phyloP scores from a whole-genome alignment of 2,888 invertebrate genomes.

The Elmis aenea region DNA sequence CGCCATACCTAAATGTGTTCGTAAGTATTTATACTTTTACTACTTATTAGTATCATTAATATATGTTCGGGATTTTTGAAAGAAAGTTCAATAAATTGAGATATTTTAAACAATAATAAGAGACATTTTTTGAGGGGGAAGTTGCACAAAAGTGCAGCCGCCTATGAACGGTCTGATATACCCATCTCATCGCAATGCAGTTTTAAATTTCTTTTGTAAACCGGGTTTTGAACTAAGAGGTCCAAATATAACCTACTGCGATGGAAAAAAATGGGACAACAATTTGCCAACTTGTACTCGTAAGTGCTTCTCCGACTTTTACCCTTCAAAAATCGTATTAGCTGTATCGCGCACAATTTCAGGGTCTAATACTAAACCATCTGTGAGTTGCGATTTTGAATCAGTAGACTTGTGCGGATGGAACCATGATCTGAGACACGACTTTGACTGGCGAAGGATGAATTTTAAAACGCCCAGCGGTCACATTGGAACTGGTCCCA shows the following conservation, averaged over 20 bases:
- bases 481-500: slow-evolving; percentile 66
- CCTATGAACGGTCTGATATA: slow-evolving; percentile 54
- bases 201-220: slow-evolving; percentile 61
- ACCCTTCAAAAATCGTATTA: neutral
- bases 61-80: too few species aligned
- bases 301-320: slow-evolving; percentile 41
- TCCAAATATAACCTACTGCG: slow-evolving; percentile 60
- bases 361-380: slow-evolving; percentile 43
- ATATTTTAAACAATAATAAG: too few species aligned
- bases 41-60: too few species aligned
- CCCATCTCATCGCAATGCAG: slow-evolving; percentile 51
- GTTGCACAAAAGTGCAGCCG: slow-evolving; percentile 49
- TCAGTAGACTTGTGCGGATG: slow-evolving; percentile 68
- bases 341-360: slow-evolving; percentile 4
- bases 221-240: slow-evolving; percentile 60
- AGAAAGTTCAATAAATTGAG: too few species aligned
- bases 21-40: slow-evolving; percentile 56
- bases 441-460: slow-evolving; percentile 70
- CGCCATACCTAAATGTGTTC: slow-evolving; percentile 63
- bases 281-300: slow-evolving; percentile 62
- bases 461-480: slow-evolving; percentile 61
- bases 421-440: slow-evolving; percentile 63
- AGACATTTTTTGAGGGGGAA: slow-evolving; percentile 56
- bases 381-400: slow-evolving; percentile 64
- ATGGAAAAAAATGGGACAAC: slow-evolving; percentile 66